Evolutionary conservation across 1,140 invertebrate species (phyloP).

Genomic region (Hetaerina americana): DNA sequence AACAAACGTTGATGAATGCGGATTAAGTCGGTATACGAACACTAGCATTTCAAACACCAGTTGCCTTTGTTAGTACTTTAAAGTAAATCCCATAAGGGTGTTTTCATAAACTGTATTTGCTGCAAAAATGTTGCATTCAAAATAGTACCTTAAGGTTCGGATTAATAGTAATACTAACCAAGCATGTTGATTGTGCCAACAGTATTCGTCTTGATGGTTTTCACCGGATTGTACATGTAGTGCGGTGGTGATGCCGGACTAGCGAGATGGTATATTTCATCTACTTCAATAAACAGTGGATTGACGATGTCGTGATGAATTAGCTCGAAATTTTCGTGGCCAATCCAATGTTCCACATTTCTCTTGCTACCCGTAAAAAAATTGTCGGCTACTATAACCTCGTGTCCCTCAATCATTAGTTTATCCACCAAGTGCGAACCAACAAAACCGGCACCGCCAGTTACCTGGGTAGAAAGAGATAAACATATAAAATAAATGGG

Average conservation of each 20-base stretch:
- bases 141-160: too few relatives aligned
- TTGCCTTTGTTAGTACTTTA: too few relatives aligned
- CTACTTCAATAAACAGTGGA: conserved; percentile 94
- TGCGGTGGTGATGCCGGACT: conserved; percentile 97
- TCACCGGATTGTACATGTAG: conserved; percentile 99
- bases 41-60: too few relatives aligned
- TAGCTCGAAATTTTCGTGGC: conserved; percentile 97
- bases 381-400: conserved; percentile 96
- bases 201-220: conserved; percentile 99
- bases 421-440: conserved; percentile 94
- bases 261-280: conserved; percentile 98
- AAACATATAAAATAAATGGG: conserved; percentile 7
- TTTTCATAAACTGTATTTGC: not conserved
- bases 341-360: conserved; percentile 98
- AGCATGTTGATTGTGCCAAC: conserved; percentile 99
- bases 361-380: conserved; percentile 95
- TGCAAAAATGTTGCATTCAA: not conserved
- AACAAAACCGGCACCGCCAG: conserved; percentile 97
- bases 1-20: too few relatives aligned
- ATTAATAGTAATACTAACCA: conserved; percentile 46
- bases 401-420: conserved; percentile 92
- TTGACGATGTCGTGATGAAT: conserved; percentile 99
- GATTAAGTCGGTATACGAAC: too few relatives aligned
- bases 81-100: not conserved
- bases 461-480: conserved; percentile 58